A percentile compares a stretch with the other conserved stretches of the same genome.
Conservation (phyloP, 1,140 invertebrate species). For the Drosophila pachea region DNA sequence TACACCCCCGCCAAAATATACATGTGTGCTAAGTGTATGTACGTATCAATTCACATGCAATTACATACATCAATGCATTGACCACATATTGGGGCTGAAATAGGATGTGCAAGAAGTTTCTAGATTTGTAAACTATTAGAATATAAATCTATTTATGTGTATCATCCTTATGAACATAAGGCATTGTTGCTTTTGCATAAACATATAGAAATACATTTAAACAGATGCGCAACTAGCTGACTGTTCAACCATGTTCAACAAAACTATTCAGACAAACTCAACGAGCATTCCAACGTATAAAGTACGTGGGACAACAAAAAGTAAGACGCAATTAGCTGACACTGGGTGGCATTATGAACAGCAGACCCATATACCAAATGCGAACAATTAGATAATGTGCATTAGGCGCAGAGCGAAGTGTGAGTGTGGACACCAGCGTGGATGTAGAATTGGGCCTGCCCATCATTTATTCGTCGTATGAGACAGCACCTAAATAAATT, state of each 20-base stretch:
- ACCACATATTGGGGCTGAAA: neutral
- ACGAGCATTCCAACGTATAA: constrained; percentile 8
- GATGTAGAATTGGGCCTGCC: constrained; percentile 10
- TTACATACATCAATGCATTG: constrained; percentile 13
- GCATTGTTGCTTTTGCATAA: too few species aligned
- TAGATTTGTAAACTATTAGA: constrained; percentile 9
- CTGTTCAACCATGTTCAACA: constrained; percentile 27
- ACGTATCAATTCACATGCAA: constrained; percentile 11
- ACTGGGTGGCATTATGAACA: constrained; percentile 39
- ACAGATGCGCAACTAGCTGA: constrained; percentile 15
- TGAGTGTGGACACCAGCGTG: constrained; percentile 15
- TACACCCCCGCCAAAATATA: constrained; percentile 38
- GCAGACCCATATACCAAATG: constrained; percentile 32
- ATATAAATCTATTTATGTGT: constrained; percentile 2
- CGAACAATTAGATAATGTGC: constrained; percentile 16
- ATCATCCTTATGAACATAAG: neutral
- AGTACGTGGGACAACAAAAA: constrained; percentile 41
- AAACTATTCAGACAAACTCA: constrained; percentile 25
- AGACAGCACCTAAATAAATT: constrained; percentile 34
- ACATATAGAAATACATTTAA: neutral
- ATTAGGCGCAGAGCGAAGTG: constrained; percentile 9
- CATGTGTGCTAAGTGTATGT: constrained; percentile 11
- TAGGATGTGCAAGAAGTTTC: constrained; percentile 28
- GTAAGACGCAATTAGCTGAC: constrained; percentile 67
- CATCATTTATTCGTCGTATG: constrained; percentile 14